Percentiles rank a stretch among this genome's conserved stretches.
phyloP scores from a whole-genome alignment of 1,140 invertebrate genomes.

The Drosophila melanogaster region Release_6_plus_ISO1_MT NT_037436.4:6168001-6168500 shows the following conservation, averaged over 20 bases:
- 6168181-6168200: constrained; percentile 2
- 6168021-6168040: constrained; percentile 84
- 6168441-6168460: constrained; percentile 77
- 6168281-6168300: constrained; percentile 37
- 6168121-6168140: constrained; percentile 48
- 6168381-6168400: constrained; percentile 68
- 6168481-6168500: constrained; percentile 47
- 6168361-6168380: constrained; percentile 47
- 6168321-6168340: constrained; percentile 26
- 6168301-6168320: constrained; percentile 10
- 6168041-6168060: constrained; percentile 64
- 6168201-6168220: constrained; percentile 8
- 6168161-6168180: constrained; percentile 27
- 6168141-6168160: constrained; percentile 44
- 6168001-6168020: constrained; percentile 84
- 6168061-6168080: constrained; percentile 23
- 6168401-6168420: constrained; percentile 73
- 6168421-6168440: constrained; percentile 64
- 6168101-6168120: constrained; percentile 31
- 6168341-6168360: constrained; percentile 10
- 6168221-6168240: constrained; percentile 23
- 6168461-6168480: constrained; percentile 79
- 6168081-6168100: constrained; percentile 5
- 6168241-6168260: constrained; percentile 6
- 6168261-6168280: constrained; percentile 33